Percentiles rank a stretch among this genome's conserved stretches.
Evolutionary conservation across 2,797 vertebrate species (phyloP).

Genomic region (Enteromius paludinosus): DNA sequence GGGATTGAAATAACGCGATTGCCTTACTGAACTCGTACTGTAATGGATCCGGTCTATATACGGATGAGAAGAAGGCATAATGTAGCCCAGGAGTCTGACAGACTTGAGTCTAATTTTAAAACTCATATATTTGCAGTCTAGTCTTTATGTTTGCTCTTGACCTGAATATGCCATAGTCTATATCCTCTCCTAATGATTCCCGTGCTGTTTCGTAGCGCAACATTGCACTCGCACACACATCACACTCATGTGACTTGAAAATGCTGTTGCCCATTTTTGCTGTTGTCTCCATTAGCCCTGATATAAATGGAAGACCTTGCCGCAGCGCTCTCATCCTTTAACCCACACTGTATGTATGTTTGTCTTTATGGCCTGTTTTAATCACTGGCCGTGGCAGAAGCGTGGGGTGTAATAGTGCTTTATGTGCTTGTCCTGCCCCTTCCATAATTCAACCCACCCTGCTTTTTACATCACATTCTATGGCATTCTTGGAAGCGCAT

Average conservation of each 20-base stretch:
- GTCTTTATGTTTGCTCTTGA: slow-evolving; percentile 59
- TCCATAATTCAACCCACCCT: slow-evolving; percentile 47
- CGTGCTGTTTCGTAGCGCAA: slow-evolving; percentile 48
- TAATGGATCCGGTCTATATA: slow-evolving; percentile 64
- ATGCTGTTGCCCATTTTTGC: slow-evolving; percentile 32
- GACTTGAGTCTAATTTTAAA: slow-evolving; percentile 60
- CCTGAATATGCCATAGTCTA: slow-evolving; percentile 64
- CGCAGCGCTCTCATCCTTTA: slow-evolving; percentile 11
- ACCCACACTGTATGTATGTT: slow-evolving; percentile 17
- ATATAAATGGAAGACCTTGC: slow-evolving; percentile 36
- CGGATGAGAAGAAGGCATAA: slow-evolving; percentile 58
- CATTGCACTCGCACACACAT: neutral
- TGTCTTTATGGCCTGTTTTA: slow-evolving; percentile 45
- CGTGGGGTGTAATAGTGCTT: slow-evolving; percentile 41
- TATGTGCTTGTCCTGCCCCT: slow-evolving; percentile 46
- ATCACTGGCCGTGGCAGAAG: slow-evolving; percentile 30
- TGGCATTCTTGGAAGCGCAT: slow-evolving; percentile 44
- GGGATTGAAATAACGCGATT: slow-evolving; percentile 43
- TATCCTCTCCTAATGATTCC: slow-evolving; percentile 64
- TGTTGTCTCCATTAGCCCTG: slow-evolving; percentile 28
- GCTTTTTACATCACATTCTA: slow-evolving; percentile 49
- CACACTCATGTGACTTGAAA: slow-evolving; percentile 35
- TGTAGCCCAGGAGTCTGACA: slow-evolving; percentile 39
- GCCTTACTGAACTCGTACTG: slow-evolving; percentile 59
- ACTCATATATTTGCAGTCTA: slow-evolving; percentile 49